A percentile compares a stretch with the other conserved stretches of the same genome.
These are phyloP conservation scores for Gambelia wislizenii DNA, from an alignment of 2,797 vertebrate genomes.

Conservation along the genomic window DNA sequence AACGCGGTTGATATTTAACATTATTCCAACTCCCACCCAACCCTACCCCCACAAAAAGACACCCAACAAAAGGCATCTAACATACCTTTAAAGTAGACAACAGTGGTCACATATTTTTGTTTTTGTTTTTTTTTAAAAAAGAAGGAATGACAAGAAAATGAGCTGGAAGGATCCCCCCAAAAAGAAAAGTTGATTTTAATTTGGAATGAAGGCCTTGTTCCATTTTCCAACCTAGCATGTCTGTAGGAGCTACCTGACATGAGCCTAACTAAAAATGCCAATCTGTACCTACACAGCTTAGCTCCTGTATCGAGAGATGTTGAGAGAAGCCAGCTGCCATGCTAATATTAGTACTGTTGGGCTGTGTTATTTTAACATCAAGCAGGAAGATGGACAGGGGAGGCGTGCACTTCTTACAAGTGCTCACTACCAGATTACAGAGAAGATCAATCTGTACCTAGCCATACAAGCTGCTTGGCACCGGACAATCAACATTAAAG, in stretches of 20 bases:
- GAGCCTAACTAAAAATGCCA: conserved; percentile 57
- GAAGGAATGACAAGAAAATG: conserved; percentile 38
- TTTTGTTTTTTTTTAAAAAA: background rate
- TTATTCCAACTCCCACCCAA: no score
- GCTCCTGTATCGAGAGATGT: conserved; percentile 43
- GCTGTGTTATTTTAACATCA: conserved; percentile 44
- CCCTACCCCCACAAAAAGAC: background rate
- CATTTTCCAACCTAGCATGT: conserved; percentile 42
- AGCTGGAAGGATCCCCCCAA: conserved; percentile 16
- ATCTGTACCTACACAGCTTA: conserved; percentile 42
- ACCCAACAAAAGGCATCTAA: conserved; percentile 61
- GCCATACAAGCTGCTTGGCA: conserved; percentile 70
- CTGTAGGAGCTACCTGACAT: conserved; percentile 59
- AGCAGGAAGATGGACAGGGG: conserved; percentile 26
- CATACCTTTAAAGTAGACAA: conserved; percentile 40
- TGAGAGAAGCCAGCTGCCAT: conserved; percentile 56
- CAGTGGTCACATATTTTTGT: conserved; percentile 44
- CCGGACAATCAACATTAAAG: conserved; percentile 50
- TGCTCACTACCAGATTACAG: conserved; percentile 39
- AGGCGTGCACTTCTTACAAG: conserved; percentile 65
- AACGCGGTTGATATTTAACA: conserved; percentile 62
- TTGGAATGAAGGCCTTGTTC: conserved; percentile 73
- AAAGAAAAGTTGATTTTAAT: conserved; percentile 46
- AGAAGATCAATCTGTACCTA: conserved; percentile 51
- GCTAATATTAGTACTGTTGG: conserved; percentile 47